Conservation (phyloP, 2,113 vertebrate species). For the Ondatra zibethicus region DNA sequence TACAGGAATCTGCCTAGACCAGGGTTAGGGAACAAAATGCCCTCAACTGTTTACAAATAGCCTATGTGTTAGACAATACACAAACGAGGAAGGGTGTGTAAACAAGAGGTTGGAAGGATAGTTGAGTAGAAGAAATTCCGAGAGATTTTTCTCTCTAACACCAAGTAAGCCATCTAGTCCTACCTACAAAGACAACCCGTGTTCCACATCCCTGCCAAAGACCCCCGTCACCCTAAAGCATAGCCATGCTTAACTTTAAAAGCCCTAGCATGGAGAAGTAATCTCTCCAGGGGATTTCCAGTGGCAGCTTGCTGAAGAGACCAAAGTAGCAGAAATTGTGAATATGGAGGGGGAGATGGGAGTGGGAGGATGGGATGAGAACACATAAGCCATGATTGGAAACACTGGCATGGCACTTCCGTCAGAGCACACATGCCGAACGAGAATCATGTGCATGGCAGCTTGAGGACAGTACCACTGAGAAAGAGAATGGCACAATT, state of each 20-base stretch:
- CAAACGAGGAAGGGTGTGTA: background rate
- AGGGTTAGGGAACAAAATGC: background rate
- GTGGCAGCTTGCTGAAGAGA: background rate
- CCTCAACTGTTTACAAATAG: background rate
- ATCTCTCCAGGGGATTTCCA: background rate
- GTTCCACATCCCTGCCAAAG: background rate
- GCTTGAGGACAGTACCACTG: background rate
- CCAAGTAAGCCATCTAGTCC: slow-evolving; percentile 46
- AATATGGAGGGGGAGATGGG: background rate
- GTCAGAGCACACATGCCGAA: background rate
- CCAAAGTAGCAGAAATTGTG: background rate
- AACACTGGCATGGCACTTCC: background rate
- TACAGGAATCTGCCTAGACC: background rate
- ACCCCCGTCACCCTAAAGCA: background rate
- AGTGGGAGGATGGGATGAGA: fast-evolving
- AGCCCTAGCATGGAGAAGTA: background rate
- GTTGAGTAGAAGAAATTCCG: background rate
- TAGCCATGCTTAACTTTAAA: background rate
- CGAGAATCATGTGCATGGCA: background rate
- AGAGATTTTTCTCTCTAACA: background rate
- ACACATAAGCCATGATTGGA: background rate
- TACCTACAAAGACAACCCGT: background rate
- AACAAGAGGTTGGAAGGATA: background rate
- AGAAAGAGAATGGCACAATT: background rate
- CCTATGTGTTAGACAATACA: background rate